Evolutionary conservation across 2,113 vertebrate genomes (phyloP).

Genomic region (Haemorhous mexicanus): DNA sequence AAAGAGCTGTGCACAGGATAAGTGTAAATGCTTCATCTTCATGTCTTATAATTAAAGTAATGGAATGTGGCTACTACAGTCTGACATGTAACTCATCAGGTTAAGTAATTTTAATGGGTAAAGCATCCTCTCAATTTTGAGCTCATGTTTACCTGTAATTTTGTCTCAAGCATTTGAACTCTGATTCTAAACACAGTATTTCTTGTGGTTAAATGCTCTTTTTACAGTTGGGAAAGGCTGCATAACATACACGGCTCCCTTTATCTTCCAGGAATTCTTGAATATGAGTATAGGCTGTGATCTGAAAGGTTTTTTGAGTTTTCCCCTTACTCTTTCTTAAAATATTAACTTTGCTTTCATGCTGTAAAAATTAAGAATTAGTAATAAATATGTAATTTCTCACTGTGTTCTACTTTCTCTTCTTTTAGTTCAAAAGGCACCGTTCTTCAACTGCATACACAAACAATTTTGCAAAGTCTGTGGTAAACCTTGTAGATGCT

Average conservation of each 20-base stretch:
- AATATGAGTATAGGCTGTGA: background rate
- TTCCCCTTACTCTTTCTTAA: background rate
- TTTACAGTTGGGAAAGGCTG: background rate
- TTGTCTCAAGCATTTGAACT: background rate
- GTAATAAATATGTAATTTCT: constrained; percentile 9
- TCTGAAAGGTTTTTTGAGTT: background rate
- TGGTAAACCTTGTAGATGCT: constrained; percentile 94
- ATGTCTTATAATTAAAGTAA: background rate
- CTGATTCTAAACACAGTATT: background rate
- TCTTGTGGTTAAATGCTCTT: background rate
- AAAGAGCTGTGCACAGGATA: background rate
- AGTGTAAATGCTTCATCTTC: background rate
- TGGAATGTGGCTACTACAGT: background rate
- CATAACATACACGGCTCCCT: background rate
- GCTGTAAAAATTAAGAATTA: background rate
- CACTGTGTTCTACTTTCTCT: constrained; percentile 25
- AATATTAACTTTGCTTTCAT: background rate
- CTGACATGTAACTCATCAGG: background rate
- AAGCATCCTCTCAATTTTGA: background rate
- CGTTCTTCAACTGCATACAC: constrained; percentile 78
- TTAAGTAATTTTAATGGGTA: background rate
- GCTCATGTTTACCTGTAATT: background rate
- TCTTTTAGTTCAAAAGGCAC: constrained; percentile 85
- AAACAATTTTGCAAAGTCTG: constrained; percentile 93
- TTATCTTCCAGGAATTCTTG: background rate